phyloP scores from a whole-genome alignment of 2,113 vertebrate genomes.

The Setophaga petechia region DNA sequence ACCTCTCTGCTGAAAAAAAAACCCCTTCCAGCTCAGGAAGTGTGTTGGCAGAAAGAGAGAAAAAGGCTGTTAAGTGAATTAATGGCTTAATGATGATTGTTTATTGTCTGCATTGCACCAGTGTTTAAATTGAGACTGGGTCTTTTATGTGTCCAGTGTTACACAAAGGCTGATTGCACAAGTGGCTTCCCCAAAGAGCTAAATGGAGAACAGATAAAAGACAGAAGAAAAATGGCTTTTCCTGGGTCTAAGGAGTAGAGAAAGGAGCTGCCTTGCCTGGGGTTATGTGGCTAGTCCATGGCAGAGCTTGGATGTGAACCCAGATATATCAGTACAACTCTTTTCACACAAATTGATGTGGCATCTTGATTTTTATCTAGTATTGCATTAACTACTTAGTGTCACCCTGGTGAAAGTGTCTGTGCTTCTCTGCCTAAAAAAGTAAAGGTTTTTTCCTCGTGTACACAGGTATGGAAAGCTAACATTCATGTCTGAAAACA shows the following conservation, averaged over 20 bases:
- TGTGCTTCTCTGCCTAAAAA: neutral
- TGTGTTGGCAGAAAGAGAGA: neutral
- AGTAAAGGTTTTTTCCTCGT: neutral
- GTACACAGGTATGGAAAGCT: neutral
- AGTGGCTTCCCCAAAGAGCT: neutral
- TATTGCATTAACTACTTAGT: neutral
- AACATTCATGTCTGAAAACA: neutral
- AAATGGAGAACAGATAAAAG: neutral
- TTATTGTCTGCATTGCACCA: conserved; percentile 26
- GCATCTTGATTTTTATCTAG: neutral
- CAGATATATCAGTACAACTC: neutral
- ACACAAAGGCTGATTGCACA: conserved; percentile 2
- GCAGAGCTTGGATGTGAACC: neutral
- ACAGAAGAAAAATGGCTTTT: neutral
- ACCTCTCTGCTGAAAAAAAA: neutral
- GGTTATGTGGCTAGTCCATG: neutral
- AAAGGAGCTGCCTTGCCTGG: neutral
- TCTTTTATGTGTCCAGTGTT: neutral
- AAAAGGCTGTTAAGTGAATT: neutral
- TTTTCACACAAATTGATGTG: neutral
- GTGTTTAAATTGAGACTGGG: conserved; percentile 4
- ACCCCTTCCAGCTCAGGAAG: neutral
- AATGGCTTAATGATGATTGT: conserved; percentile 43
- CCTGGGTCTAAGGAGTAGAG: neutral
- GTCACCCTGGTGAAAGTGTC: neutral